Evolutionary conservation across 2,797 vertebrate genomes (phyloP).

Genomic region (Lutjanus campechanus): DNA sequence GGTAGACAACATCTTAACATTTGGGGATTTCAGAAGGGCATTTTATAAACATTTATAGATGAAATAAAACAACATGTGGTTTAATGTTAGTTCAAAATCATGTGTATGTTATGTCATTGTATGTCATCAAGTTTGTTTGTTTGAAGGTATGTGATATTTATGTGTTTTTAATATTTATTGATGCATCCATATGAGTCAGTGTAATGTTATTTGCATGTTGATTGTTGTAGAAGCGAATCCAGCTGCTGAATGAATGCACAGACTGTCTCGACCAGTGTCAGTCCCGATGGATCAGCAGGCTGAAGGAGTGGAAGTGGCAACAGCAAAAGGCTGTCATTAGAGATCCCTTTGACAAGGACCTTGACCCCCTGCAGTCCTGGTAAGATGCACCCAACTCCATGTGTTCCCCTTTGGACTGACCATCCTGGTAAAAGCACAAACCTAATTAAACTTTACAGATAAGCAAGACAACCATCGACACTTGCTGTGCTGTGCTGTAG

Average conservation of each 20-base stretch:
- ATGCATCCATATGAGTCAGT: no score
- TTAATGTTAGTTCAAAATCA: not conserved
- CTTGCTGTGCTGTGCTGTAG: no score
- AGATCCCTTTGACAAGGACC: conserved; percentile 88
- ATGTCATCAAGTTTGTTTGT: no score
- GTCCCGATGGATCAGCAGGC: conserved; percentile 85
- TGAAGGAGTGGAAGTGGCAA: conserved; percentile 92
- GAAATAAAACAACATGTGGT: not conserved
- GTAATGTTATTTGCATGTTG: no score
- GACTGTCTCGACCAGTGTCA: conserved; percentile 88
- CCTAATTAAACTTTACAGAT: no score
- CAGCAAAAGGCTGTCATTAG: conserved; percentile 93
- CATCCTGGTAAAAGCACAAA: no score
- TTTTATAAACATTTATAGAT: not conserved
- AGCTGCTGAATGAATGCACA: conserved; percentile 84
- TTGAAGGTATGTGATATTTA: not conserved
- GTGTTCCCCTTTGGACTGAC: not conserved
- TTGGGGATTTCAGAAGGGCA: not conserved
- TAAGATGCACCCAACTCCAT: conserved; percentile 58
- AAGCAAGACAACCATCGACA: no score
- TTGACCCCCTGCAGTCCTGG: conserved; percentile 89
- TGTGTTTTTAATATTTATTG: not conserved
- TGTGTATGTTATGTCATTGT: not conserved
- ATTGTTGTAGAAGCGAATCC: conserved; percentile 82
- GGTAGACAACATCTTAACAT: not conserved